phyloP scores from a whole-genome alignment of 2,113 vertebrate genomes.

The Ctenodactylus gundi region DNA sequence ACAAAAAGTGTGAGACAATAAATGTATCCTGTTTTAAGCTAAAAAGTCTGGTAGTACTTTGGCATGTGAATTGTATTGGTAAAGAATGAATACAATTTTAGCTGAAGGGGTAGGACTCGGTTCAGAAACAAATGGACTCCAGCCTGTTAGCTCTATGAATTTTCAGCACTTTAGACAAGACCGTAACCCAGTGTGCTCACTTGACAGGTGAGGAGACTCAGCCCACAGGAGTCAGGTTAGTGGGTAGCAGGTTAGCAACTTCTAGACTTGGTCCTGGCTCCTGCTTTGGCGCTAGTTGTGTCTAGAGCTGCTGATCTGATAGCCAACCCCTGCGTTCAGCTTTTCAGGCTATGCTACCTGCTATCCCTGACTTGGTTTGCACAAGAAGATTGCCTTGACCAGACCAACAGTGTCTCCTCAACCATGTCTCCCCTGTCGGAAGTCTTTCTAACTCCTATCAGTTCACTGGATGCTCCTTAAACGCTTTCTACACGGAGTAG shows the following conservation, averaged over 20 bases:
- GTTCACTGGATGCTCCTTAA: background rate
- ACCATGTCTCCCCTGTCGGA: background rate
- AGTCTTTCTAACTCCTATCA: background rate
- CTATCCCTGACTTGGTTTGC: background rate
- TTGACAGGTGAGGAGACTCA: background rate
- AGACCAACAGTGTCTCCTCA: background rate
- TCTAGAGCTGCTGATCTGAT: no score
- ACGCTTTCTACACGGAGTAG: background rate
- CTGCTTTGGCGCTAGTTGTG: background rate
- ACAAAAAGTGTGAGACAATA: background rate
- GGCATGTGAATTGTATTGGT: background rate
- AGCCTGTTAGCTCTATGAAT: background rate
- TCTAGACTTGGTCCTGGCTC: background rate
- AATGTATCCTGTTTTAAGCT: background rate
- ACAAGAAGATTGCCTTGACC: background rate
- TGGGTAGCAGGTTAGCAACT: rapidly evolving
- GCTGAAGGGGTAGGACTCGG: background rate
- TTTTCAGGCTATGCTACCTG: background rate
- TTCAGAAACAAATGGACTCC: background rate
- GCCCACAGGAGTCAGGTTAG: background rate
- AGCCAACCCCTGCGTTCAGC: background rate
- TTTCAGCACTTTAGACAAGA: background rate
- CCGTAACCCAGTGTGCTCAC: background rate
- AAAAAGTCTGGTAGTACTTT: background rate
- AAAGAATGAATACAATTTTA: background rate